These are phyloP conservation scores for Suillia variegata DNA, from an alignment of 2,888 invertebrate species.

Conservation along the genomic window DNA sequence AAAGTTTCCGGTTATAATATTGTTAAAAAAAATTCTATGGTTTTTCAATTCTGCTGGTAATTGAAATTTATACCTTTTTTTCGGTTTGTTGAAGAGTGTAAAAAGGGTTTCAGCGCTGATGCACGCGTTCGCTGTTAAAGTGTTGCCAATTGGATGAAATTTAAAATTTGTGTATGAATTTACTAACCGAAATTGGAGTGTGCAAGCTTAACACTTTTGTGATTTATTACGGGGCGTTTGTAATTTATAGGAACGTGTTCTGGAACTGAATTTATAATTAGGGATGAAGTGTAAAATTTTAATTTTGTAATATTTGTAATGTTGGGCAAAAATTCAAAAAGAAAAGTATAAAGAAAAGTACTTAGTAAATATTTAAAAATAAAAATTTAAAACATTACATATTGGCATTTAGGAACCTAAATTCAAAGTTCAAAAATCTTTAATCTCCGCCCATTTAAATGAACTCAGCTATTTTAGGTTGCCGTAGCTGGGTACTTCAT, in stretches of 20 bases:
- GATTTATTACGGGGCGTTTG: slow-evolving; percentile 1
- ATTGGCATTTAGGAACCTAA: too few relatives aligned
- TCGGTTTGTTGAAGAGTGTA: background rate
- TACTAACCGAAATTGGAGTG: background rate
- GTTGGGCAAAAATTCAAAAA: background rate
- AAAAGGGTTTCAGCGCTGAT: background rate
- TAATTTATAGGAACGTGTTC: too few relatives aligned
- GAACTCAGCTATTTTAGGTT: too few relatives aligned
- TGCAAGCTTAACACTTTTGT: background rate
- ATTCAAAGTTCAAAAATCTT: too few relatives aligned
- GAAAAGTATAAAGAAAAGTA: too few relatives aligned
- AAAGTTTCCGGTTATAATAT: background rate
- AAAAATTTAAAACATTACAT: too few relatives aligned
- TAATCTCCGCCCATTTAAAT: too few relatives aligned
- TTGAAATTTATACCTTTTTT: background rate
- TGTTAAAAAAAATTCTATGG: background rate
- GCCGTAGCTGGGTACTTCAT: slow-evolving; percentile 11
- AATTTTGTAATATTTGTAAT: background rate
- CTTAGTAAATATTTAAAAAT: too few relatives aligned
- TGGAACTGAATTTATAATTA: background rate
- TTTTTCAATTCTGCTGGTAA: slow-evolving; percentile 1
- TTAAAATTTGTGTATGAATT: background rate
- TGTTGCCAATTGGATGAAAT: background rate
- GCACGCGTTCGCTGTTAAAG: background rate
- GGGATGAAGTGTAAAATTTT: background rate